Base-by-base conservation (phyloP, 2,797 vertebrate species). In the Clarias laeviceps region DNA sequence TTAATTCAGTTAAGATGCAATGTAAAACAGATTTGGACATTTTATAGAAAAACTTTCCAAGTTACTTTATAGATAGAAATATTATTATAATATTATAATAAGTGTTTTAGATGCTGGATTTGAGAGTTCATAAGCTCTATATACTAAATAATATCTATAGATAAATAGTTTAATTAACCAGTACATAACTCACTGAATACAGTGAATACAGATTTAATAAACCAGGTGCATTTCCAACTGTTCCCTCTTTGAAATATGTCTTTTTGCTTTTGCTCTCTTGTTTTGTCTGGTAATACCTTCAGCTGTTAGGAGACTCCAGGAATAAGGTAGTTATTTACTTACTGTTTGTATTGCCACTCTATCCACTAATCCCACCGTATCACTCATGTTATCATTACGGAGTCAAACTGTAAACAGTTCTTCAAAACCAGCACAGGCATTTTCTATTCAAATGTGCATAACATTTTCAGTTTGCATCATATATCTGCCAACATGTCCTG, bases 291-390 rank as follows among this genome's bases (percentile, higher is more conserved):
- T 94, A 80, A 94, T 95, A 93, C 94, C 94, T 94, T 95, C 97
- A 99, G 98, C 97, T 99, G 84, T 97, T 99, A 96, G 97, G 98
- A 97, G 98, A 99, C 97, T 97, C 98, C 97, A 97, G 98, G 95
- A 99, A 97, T 95, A 99, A 99, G 98, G 98, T 99, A 99, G 94
- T 95, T 93, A 93, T 94, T 95, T 88, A 93, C 90, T 88, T 89
- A 90, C 88, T 93, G 93, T 96, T 87, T 93, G 90, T 92, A 85
- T 91, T 88, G 90, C 85, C 89, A 90, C 91, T 84, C 92, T 84
- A 89, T 91, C 82, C 92, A 92, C 91, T 92, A 92, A 92, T 92
- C 68, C 68, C 68, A 77, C 77, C 80, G 73, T 37, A 45, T 84
- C 62, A 90, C 87, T 90, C 86, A 76, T 88, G 34, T 84, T 84